Conservation (phyloP, 2,113 vertebrate genomes). For the Dipodomys ordii region DNA sequence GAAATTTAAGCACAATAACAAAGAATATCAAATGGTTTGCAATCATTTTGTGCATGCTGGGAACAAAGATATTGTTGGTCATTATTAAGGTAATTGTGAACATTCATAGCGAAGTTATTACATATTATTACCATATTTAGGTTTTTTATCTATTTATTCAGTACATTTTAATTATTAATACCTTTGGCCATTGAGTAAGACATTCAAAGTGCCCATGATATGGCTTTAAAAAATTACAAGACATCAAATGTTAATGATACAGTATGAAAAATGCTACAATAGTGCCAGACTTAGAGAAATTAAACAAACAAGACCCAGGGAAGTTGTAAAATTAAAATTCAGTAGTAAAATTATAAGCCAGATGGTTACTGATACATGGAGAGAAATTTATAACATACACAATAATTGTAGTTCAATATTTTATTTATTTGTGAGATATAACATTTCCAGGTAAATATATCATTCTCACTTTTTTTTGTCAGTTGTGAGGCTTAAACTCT, state of each 20-base stretch:
- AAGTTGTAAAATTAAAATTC: too few relatives aligned
- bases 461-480: background rate
- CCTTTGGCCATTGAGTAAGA: background rate
- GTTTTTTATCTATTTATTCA: background rate
- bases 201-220: background rate
- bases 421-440: background rate
- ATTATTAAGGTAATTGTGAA: background rate
- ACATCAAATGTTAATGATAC: background rate
- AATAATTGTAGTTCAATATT: background rate
- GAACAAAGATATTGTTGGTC: background rate
- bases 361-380: too few relatives aligned
- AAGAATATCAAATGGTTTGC: background rate
- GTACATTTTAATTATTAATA: background rate
- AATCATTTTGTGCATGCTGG: background rate
- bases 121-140: background rate
- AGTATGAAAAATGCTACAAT: background rate
- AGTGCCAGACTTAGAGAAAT: background rate
- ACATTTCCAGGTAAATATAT: background rate
- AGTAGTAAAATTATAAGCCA: background rate
- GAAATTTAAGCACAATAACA: background rate
- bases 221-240: background rate
- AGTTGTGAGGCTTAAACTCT: too few relatives aligned
- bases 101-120: background rate
- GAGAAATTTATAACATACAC: background rate
- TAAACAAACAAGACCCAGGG: background rate